phyloP scores from a whole-genome alignment of 2,888 invertebrate genomes.

The Allophyes oxyacanthae region DNA sequence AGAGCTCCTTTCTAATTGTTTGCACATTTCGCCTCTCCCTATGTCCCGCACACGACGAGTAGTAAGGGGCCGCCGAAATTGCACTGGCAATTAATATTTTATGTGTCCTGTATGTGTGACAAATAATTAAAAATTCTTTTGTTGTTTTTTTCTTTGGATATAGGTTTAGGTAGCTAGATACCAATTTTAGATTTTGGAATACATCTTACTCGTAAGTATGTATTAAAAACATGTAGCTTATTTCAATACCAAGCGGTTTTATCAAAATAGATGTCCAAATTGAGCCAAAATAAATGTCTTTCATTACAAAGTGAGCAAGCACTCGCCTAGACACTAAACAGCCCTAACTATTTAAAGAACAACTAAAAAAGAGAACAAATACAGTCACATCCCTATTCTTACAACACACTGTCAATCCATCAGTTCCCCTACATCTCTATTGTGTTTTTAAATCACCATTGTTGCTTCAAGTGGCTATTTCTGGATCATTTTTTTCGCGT shows the following conservation, averaged over 20 bases:
- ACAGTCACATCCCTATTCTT: slow-evolving; percentile 41
- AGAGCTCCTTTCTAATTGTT: slow-evolving; percentile 85
- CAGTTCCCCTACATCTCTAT: slow-evolving; percentile 59
- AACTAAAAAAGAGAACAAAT: slow-evolving; percentile 30
- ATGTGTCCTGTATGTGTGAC: slow-evolving; percentile 22
- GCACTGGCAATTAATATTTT: slow-evolving; percentile 49
- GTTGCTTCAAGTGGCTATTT: slow-evolving; percentile 72
- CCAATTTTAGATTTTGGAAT: too few species aligned
- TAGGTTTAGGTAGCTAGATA: too few species aligned
- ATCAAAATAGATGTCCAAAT: too few species aligned
- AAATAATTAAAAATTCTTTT: slow-evolving; percentile 10
- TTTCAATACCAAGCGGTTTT: too few species aligned
- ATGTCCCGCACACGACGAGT: slow-evolving; percentile 63
- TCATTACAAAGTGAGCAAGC: background rate
- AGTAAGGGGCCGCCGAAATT: slow-evolving; percentile 54
- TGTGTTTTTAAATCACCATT: slow-evolving; percentile 70
- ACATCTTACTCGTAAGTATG: too few species aligned
- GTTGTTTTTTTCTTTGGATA: too few species aligned
- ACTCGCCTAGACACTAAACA: slow-evolving; percentile 1
- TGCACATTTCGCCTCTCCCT: slow-evolving; percentile 84
- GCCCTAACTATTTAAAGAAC: slow-evolving; percentile 12
- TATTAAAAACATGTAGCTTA: too few species aligned
- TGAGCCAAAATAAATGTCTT: too few species aligned
- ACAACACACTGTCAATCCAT: slow-evolving; percentile 62
- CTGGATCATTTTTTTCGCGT: slow-evolving; percentile 47